Base-by-base conservation (phyloP, 2,888 invertebrate genomes). In the Rhogogaster chlorosoma region DNA sequence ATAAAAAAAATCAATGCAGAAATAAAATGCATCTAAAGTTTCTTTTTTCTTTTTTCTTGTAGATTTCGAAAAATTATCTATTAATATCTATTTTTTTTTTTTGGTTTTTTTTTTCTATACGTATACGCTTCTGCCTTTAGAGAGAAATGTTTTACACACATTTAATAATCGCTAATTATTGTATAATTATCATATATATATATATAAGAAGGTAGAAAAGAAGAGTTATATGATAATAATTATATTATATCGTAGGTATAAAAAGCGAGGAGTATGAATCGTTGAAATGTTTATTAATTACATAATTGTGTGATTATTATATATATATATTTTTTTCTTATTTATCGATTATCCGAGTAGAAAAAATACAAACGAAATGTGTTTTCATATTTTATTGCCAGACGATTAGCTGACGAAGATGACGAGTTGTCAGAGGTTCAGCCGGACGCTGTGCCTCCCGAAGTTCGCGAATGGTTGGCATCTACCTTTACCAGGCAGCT, bases 351-450 rank as follows among this genome's bases (percentile, higher is more conserved):
- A 45, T 45, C 12, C 45, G 45, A 45, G 12, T 3, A 45, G n/a
- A 12, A 10, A 42, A 45, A 45, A 42, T 10, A 2, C 15, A 15
- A 45, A 45, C 15, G 15, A 45, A 45, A 15, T 7, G 53, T 7
- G n/a, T n/a, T n/a, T 1, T 53, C 6, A n/a, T 53, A 53, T 53
- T n/a, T 53, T n/a, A 53, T 78, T 78, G 89, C 84, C 95, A 97
- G 97, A 94, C 95, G 97, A 90, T 94, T 97, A 93, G 97, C 97
- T 67, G 98, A 98, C 91, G 99, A 99, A 94, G 99, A 99, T 93
- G 99, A 99, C 94, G 99, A 99, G 94, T 94, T 99, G 88, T 98
- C 98, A 71, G 99, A 99, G 94, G 99, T 99, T 84, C 98, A 99
- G 92, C 98, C 99, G 84, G 99, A 99, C 93, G 98, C 98, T 15